Evolutionary conservation across 2,888 invertebrate genomes (phyloP).

Genomic region (Calameuta idolon): DNA sequence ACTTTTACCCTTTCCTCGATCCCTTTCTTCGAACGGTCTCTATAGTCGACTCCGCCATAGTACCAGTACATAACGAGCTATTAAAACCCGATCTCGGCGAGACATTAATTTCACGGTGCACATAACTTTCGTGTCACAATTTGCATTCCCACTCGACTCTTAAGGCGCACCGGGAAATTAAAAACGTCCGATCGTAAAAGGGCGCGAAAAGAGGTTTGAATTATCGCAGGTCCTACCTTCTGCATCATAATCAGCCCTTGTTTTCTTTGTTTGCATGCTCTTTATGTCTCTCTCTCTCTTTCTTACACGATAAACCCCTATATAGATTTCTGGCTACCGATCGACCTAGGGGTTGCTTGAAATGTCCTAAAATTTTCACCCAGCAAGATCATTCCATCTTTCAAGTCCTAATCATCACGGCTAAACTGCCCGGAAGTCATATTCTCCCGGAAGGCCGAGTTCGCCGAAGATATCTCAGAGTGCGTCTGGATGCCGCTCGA

Average conservation of each 20-base stretch:
- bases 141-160: conserved; percentile 51
- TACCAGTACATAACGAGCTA: conserved; percentile 37
- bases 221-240: conserved; percentile 52
- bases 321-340: neutral
- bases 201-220: conserved; percentile 53
- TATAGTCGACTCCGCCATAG: neutral
- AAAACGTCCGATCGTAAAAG: conserved; percentile 65
- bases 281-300: conserved; percentile 22
- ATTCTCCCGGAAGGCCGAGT: neutral
- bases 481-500: conserved; percentile 2
- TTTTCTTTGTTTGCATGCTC: neutral
- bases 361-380: neutral
- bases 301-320: neutral
- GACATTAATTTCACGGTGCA: conserved; percentile 52
- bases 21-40: neutral
- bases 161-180: conserved; percentile 57
- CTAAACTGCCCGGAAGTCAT: too few species aligned
- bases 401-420: too few species aligned
- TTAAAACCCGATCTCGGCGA: conserved; percentile 46
- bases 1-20: neutral
- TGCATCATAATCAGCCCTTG: conserved; percentile 59
- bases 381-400: too few species aligned
- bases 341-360: neutral
- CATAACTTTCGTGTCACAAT: conserved; percentile 62
- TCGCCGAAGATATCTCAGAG: neutral